Evolutionary conservation across 2,888 invertebrate species (phyloP), one percentile per base, ranked within the genome.

Genomic region (Netelia virgata): DNA sequence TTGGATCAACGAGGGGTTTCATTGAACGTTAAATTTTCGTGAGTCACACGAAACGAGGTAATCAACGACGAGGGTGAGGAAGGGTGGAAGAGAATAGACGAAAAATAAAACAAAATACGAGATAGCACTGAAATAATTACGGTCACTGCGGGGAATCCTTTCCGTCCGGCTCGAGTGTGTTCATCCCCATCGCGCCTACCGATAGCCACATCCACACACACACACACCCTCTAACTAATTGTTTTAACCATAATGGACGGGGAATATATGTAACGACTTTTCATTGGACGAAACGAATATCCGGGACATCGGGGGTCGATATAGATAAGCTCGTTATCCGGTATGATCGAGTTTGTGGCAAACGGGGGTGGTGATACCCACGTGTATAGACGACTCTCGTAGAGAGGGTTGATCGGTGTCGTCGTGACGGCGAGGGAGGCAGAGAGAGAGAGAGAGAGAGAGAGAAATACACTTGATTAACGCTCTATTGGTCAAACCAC

Each of bases 241-340:
- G 90, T 88, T 88, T 90, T 87, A 88, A 87, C 86, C 86, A 84
- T 88, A 89, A 90, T 88, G 88, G 80, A 81, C 83, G 61, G 78
- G 74, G 76, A 6, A 47, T 14, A 57, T 69, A 83, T 75, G 86
- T 76, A 87, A 89, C 85, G 88, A 90, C 83, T 88, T 88, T 89
- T 80, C 86, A 77, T 86, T 88, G 86, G 88, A 90, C 90, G 88
- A 86, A 86, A 85, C 83, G 89, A 90, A 92, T 92, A 91, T 89
- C 88, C 89, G 87, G 70, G 82, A 23, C 43, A 47, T n/a, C 70
- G 50, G 50, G 43, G 43, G 14, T 53, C 11, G 63, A 75, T 64
- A 84, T 85, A 88, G 89, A 91, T 91, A 92, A 92, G 89, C 89
- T 88, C 84, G 91, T 92, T 92, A 92, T 90, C 88, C 84, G 82